Percentiles rank a stretch among this genome's conserved stretches.
These are phyloP conservation scores for Elgaria multicarinata DNA, from an alignment of 2,113 vertebrate species.

Conservation along the genomic window DNA sequence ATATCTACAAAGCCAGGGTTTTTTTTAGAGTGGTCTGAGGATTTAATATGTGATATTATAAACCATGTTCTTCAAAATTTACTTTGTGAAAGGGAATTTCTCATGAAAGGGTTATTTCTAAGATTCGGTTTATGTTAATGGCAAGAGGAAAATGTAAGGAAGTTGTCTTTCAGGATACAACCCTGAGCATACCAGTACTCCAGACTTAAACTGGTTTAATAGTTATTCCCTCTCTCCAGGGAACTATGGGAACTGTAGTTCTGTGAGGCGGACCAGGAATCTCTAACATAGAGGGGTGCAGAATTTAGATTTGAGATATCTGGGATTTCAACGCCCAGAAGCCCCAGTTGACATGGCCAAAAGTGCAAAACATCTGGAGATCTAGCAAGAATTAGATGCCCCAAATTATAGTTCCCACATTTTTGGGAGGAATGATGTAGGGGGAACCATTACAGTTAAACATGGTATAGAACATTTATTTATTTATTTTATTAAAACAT, in stretches of 20 bases:
- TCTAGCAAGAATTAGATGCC: too few relatives aligned
- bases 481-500: too few relatives aligned
- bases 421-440: not conserved
- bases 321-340: too few relatives aligned
- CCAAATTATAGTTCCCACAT: not conserved
- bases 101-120: not conserved
- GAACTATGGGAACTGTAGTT: not conserved
- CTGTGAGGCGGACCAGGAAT: too few relatives aligned
- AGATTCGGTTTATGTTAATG: not conserved
- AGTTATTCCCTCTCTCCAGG: not conserved
- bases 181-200: too few relatives aligned
- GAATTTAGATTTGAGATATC: too few relatives aligned
- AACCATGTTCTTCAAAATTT: not conserved
- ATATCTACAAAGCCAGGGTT: not conserved
- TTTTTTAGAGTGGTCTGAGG: not conserved
- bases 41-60: not conserved
- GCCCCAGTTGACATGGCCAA: too few relatives aligned
- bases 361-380: not conserved
- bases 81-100: not conserved
- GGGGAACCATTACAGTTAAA: not conserved
- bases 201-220: not conserved
- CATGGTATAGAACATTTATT: not conserved
- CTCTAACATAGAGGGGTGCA: too few relatives aligned
- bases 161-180: not conserved
- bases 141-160: not conserved